Base-by-base conservation (phyloP, 2,113 vertebrate genomes). In the Tachysurus vachellii region DNA sequence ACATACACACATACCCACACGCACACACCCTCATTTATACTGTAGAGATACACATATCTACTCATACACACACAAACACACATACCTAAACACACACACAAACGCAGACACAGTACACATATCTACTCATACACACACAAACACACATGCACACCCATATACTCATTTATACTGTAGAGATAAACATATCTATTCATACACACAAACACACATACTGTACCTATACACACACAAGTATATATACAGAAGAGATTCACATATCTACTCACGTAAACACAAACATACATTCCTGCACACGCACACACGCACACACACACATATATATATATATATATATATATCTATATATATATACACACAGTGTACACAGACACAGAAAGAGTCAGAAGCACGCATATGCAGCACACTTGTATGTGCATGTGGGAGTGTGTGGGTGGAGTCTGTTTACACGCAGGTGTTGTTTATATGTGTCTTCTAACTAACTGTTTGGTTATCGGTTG, bases 401-500 rank as follows among this genome's bases (percentile, higher is more conserved):
- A 57, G 28, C 77, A 81, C 10, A 23, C n/a, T 42, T 81, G 56
- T 14, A 64, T 54, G 73, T 71, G 31, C 57, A 64, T 16, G 80
- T 79, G 80, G 83, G 66, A 75, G 77, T 16, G 17, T 64, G 81
- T 77, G 86, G 59, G 76, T 75, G 77, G 64, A 82, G 68, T 80
- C 73, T 62, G 62, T 79, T 85, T 85, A 88, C 36, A 76, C 81
- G 68, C 86, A 87, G 88, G 84, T 88, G 87, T 54, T 82, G 80
- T 88, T 82, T 85, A 76, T 76, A 70, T 86, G 88, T 79, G 61
- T 79, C 61, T 75, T 71, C 73, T 73, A 53, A 59, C 76, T 89
- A 85, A 87, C 86, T 87, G 88, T 75, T 89, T 85, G 54, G 79
- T 85, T 83, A 80, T 87, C 62, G 57, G 80, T 81, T 89, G 83